These are phyloP conservation scores for Drosophila affinis DNA, from an alignment of 2,888 invertebrate species.

Conservation along the genomic window DNA sequence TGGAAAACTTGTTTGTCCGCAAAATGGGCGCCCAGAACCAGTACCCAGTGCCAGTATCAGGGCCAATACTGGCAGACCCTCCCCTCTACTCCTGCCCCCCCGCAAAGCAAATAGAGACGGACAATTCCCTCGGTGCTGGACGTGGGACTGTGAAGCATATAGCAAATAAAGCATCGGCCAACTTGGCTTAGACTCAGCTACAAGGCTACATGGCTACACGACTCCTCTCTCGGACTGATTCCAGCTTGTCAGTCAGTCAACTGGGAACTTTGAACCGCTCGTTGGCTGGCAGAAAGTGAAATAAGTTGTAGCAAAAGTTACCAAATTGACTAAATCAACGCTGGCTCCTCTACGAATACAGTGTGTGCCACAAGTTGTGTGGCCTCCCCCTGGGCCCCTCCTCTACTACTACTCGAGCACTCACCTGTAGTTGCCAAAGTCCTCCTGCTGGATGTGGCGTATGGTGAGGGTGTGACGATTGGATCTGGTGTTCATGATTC, in stretches of 20 bases:
- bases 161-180: conserved; percentile 48
- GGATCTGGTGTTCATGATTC: conserved; percentile 88
- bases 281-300: conserved; percentile 48
- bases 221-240: not conserved
- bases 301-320: conserved; percentile 62
- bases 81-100: conserved; percentile 14
- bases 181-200: conserved; percentile 27
- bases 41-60: not conserved
- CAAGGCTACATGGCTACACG: too few species aligned
- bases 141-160: conserved; percentile 5
- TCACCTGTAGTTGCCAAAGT: conserved; percentile 89
- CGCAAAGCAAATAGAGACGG: not conserved
- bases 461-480: conserved; percentile 88
- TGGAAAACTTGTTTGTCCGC: conserved; percentile 75
- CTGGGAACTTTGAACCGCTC: conserved; percentile 34
- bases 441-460: conserved; percentile 88
- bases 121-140: conserved; percentile 1
- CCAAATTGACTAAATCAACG: conserved; percentile 71
- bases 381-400: not conserved
- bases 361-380: conserved; percentile 52
- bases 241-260: not conserved
- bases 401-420: conserved; percentile 3
- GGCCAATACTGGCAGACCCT: not conserved
- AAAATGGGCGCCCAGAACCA: conserved; percentile 47
- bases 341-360: conserved; percentile 22